These are phyloP conservation scores for Eubasilissa splendida DNA, from an alignment of 2,888 invertebrate genomes.

Conservation along the genomic window DNA sequence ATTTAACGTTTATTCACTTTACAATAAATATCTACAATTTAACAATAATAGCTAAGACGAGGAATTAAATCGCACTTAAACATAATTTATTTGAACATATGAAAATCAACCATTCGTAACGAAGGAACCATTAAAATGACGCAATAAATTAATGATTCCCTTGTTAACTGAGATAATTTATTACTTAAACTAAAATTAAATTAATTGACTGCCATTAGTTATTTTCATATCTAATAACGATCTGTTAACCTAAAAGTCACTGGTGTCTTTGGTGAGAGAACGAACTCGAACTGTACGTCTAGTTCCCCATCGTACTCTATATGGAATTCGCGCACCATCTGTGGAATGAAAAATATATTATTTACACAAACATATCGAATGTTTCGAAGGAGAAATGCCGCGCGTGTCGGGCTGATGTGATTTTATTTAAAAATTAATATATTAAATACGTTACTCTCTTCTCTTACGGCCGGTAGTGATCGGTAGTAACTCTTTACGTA, in stretches of 20 bases:
- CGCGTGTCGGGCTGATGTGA: no score
- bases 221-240: slow-evolving; percentile 61
- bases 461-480: no score
- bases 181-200: no score
- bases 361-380: no score
- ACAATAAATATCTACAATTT: slow-evolving; percentile 25
- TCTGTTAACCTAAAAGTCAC: slow-evolving; percentile 79
- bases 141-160: neutral
- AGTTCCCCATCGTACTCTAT: slow-evolving; percentile 80
- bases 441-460: no score
- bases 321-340: slow-evolving; percentile 82
- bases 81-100: slow-evolving; percentile 23
- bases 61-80: neutral
- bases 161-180: neutral
- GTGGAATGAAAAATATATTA: slow-evolving; percentile 59
- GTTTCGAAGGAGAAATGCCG: no score
- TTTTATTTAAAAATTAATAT: no score
- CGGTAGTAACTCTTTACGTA: no score
- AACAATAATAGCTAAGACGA: slow-evolving; percentile 15
- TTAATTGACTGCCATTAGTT: no score
- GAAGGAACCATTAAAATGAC: neutral
- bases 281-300: slow-evolving; percentile 85
- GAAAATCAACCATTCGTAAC: slow-evolving; percentile 28
- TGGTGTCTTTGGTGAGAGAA: slow-evolving; percentile 84
- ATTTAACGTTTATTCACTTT: slow-evolving; percentile 3